Percentiles rank a stretch among this genome's conserved stretches.
Evolutionary conservation across 2,113 vertebrate genomes (phyloP).

Genomic region (Triplophysa siluroides): DNA sequence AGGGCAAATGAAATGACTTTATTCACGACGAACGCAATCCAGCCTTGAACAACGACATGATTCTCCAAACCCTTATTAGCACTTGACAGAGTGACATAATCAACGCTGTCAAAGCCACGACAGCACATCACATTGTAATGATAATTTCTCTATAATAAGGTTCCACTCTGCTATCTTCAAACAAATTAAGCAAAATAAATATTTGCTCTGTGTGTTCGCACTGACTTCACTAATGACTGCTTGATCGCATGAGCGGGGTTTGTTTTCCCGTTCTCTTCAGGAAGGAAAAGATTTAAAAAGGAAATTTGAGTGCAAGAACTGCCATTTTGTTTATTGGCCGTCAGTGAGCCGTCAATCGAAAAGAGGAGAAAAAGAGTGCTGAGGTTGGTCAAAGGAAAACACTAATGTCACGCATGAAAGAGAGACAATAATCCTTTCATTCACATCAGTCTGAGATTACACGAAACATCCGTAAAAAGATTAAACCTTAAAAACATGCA

Average conservation of each 20-base stretch:
- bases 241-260: conserved; percentile 10
- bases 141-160: conserved; percentile 27
- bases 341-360: conserved; percentile 17
- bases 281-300: not conserved
- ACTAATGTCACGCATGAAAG: conserved; percentile 48
- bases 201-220: not conserved
- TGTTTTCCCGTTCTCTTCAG: not conserved
- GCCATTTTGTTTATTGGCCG: conserved; percentile 23
- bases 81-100: not conserved
- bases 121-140: not conserved
- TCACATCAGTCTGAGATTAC: conserved; percentile 43
- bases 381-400: conserved; percentile 14
- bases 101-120: not conserved
- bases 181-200: conserved; percentile 23
- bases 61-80: conserved; percentile 48
- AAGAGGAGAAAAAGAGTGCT: not conserved
- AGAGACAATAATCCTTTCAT: conserved; percentile 47
- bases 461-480: conserved; percentile 20
- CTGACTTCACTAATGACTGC: conserved; percentile 21
- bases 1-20: conserved; percentile 47
- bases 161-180: conserved; percentile 29
- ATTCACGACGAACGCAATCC: conserved; percentile 47
- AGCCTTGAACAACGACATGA: conserved; percentile 50
- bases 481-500: conserved; percentile 13
- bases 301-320: conserved; percentile 10